Conservation (phyloP, 2,113 vertebrate species). For the Semicossyphus pulcher region DNA sequence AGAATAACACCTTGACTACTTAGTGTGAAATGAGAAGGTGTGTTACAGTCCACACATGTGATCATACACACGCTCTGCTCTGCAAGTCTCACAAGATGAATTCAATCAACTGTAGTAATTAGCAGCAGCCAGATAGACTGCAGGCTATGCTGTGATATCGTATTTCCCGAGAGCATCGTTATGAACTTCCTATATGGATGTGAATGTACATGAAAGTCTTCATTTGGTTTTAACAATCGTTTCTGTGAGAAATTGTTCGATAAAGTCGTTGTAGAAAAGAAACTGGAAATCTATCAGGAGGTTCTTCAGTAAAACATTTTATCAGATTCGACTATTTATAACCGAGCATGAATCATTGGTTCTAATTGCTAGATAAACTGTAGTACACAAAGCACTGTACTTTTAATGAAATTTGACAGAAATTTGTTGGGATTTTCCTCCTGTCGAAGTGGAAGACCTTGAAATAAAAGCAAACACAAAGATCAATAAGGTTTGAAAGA, state of each 20-base stretch:
- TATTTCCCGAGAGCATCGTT: constrained; percentile 17
- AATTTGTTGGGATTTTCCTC: not conserved
- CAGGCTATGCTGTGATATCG: not conserved
- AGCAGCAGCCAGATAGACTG: not conserved
- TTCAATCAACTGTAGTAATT: constrained; percentile 4
- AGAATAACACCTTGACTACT: not conserved
- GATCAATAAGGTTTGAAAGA: not conserved
- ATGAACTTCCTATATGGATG: constrained; percentile 15
- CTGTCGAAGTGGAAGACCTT: not conserved
- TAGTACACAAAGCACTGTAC: not conserved
- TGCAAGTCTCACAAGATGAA: not conserved
- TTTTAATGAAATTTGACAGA: not conserved
- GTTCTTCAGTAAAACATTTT: too few relatives aligned
- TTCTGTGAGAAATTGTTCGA: constrained; percentile 25
- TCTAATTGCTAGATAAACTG: not conserved
- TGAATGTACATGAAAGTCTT: constrained; percentile 17
- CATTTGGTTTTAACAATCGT: constrained; percentile 5
- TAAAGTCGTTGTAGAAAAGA: constrained; percentile 17
- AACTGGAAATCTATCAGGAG: too few relatives aligned
- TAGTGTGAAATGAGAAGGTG: not conserved
- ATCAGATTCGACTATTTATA: too few relatives aligned
- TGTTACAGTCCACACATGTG: not conserved
- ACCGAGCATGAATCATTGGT: too few relatives aligned
- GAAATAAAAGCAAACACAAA: not conserved
- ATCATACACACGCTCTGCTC: not conserved